These are phyloP conservation scores for Forficula auricularia DNA, from an alignment of 1,140 invertebrate genomes.

Conservation along the genomic window DNA sequence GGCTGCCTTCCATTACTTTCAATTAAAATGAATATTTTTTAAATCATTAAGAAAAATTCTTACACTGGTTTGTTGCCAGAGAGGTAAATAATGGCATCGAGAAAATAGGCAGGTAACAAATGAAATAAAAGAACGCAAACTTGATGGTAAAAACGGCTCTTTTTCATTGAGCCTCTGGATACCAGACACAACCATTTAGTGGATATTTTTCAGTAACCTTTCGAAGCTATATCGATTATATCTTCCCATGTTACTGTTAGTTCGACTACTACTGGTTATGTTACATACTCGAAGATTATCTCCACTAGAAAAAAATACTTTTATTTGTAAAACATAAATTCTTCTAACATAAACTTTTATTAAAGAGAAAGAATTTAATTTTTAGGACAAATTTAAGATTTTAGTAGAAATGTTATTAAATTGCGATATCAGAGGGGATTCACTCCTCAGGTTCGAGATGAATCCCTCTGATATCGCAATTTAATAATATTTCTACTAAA, in stretches of 20 bases:
- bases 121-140: conserved; percentile 69
- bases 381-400: neutral
- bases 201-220: conserved; percentile 53
- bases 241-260: conserved; percentile 59
- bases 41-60: conserved; percentile 19
- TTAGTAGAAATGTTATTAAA: no score
- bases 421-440: no score
- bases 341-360: neutral
- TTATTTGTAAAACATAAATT: conserved; percentile 9
- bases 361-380: neutral
- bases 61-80: conserved; percentile 69
- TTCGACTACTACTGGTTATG: conserved; percentile 32
- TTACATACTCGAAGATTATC: conserved; percentile 15
- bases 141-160: conserved; percentile 50
- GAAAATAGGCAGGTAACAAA: conserved; percentile 62
- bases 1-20: no score
- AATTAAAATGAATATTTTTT: neutral
- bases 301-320: conserved; percentile 12
- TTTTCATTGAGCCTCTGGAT: conserved; percentile 77
- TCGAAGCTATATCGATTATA: conserved; percentile 67
- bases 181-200: conserved; percentile 65
- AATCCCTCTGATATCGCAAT: no score
- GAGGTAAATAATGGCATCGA: conserved; percentile 55
- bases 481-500: no score
- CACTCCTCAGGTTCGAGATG: no score